Evolutionary conservation across 2,888 invertebrate genomes (phyloP), one percentile per base, ranked within the genome.

Genomic region (Drosophila cyrtoloma): DNA sequence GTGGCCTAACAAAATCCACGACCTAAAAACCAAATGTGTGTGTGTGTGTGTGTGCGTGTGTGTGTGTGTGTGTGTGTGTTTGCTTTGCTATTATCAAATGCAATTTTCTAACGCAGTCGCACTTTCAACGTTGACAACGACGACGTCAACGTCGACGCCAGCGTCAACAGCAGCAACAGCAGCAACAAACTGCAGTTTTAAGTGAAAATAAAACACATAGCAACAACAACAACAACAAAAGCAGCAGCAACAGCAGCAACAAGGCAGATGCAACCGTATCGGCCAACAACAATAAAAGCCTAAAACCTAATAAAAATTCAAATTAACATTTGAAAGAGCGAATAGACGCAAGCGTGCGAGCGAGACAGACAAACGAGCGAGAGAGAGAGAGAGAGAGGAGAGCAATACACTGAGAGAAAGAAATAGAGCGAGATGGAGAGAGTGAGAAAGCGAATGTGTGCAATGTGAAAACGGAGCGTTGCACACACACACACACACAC

Each of bases 221-320:
- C 75, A 84, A 77, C 68, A 78, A 68, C 39, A 79, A 44, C 44
- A 66, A 59, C 62, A 77, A 56, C 42, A 71, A 39, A 53, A 65
- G 30, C 60, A 57, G 56, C 66, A 75, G 61, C 51, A 68, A 44
- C 42, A 42, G 56, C 66, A 75, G 61, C 51, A 68, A 44, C 42
- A 42, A 50, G 1, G 26, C 55, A 52, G 52, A 58, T 59, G 44
- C 66, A 57, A 66, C 72, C 72, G 53, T 50, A 72, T 68, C 67
- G 53, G 60, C 59, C 79, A 79, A 81, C 78, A 79, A 86, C 78
- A 86, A 86, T 86, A 82, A 86, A 82, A 81, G 89, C 89, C 92
- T 92, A 92, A 92, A 92, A 92, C 86, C 92, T 92, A 92, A 92
- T 92, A 92, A 92, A 91, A 92, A 92, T 92, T 90, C 91, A 92